These are phyloP conservation scores for Oscarella lobularis DNA, from an alignment of 37 sponge, comb jelly and placozoan genomes.

Conservation along the genomic window DNA sequence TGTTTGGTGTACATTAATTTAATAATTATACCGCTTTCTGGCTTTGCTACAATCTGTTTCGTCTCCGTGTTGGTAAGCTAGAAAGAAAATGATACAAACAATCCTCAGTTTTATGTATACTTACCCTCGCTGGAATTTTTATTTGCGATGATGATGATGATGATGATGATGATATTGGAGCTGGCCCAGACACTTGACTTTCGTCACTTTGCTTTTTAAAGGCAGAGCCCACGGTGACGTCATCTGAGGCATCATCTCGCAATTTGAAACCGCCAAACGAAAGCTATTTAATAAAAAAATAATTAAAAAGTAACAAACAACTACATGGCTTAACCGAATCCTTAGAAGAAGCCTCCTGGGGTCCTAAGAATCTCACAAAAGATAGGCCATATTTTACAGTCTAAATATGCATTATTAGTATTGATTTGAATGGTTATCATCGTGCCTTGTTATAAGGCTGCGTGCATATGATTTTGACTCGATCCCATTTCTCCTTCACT, in stretches of 20 bases:
- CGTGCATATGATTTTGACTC: conserved; percentile 75
- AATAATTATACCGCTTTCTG: no score
- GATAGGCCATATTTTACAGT: conserved; percentile 73
- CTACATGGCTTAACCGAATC: neutral
- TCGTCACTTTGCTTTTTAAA: no score
- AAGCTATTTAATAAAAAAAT: neutral
- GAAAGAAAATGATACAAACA: no score
- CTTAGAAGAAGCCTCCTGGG: conserved; percentile 17
- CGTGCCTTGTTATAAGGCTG: conserved; percentile 82
- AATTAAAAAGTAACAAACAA: neutral
- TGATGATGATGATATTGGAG: no score
- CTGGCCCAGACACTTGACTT: no score
- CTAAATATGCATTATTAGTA: conserved; percentile 12
- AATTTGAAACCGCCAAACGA: neutral
- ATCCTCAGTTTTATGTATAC: no score
- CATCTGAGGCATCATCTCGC: neutral
- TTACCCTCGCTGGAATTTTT: no score
- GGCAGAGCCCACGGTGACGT: no score
- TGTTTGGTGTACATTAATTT: no score
- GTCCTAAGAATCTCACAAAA: conserved; percentile 59
- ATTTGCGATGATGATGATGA: no score
- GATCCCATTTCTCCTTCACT: conserved; percentile 74
- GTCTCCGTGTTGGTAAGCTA: no score
- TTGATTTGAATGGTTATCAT: neutral
- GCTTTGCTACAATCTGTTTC: no score